Percentiles rank a stretch among this genome's conserved stretches.
phyloP scores from a whole-genome alignment of 2,888 invertebrate species.

The Homarus gammarus region DNA sequence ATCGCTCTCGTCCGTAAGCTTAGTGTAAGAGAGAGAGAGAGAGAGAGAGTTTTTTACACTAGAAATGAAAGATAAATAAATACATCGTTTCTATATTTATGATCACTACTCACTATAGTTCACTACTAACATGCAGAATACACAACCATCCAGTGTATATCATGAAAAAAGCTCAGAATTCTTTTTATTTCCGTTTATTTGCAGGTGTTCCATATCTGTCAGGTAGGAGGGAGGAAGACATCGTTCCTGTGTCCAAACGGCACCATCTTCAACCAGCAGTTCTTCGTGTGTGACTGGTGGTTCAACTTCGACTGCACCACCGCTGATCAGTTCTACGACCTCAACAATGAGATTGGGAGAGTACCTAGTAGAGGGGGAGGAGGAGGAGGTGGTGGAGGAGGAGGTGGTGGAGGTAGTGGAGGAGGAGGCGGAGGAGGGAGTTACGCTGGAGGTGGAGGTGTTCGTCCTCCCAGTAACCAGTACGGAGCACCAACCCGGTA shows the following conservation, averaged over 20 bases:
- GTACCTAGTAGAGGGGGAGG: neutral
- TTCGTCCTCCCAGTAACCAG: neutral
- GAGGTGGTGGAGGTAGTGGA: neutral
- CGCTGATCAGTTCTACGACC: constrained; percentile 54
- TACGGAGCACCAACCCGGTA: neutral
- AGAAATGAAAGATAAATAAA: too few species aligned
- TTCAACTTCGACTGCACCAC: constrained; percentile 69
- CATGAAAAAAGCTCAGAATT: neutral
- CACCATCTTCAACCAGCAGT: constrained; percentile 75
- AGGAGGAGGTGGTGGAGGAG: neutral
- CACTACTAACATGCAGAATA: too few species aligned
- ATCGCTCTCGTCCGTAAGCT: too few species aligned
- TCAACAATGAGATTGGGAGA: constrained; percentile 77
- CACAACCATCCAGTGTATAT: too few species aligned
- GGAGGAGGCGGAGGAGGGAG: neutral
- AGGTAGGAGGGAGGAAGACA: constrained; percentile 54
- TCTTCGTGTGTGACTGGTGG: constrained; percentile 74
- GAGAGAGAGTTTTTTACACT: too few species aligned
- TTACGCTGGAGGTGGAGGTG: neutral
- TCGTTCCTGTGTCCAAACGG: constrained; percentile 74
- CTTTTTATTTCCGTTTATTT: neutral
- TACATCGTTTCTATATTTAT: too few species aligned
- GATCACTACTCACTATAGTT: too few species aligned
- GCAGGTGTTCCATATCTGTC: constrained; percentile 64
- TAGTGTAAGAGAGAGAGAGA: too few species aligned